phyloP scores from a whole-genome alignment of 2,113 vertebrate genomes.

The Eleginops maclovinus region DNA sequence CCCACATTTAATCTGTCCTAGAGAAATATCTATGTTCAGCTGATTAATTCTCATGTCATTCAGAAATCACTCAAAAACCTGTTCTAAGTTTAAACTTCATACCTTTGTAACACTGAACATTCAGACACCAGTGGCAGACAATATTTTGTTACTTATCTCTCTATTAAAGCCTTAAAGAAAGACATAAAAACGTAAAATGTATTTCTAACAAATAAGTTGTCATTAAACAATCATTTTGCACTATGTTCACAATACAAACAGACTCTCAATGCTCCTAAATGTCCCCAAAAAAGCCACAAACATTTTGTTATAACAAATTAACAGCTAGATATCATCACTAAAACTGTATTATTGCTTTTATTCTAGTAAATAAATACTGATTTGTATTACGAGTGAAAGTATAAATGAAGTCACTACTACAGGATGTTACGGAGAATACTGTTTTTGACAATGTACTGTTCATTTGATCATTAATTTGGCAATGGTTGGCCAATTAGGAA shows the following conservation, averaged over 20 bases:
- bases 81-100: constrained; percentile 6
- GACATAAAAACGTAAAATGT: constrained; percentile 20
- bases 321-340: background rate
- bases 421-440: constrained; percentile 29
- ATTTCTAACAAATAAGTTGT: constrained; percentile 40
- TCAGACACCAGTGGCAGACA: constrained; percentile 18
- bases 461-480: constrained; percentile 22
- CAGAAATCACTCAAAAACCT: constrained; percentile 1
- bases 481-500: constrained; percentile 26
- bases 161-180: constrained; percentile 68
- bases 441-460: constrained; percentile 66
- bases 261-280: constrained; percentile 29
- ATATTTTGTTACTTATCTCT: constrained; percentile 60
- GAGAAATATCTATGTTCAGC: constrained; percentile 10
- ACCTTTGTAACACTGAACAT: background rate
- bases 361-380: constrained; percentile 15
- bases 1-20: constrained; percentile 2
- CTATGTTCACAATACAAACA: constrained; percentile 47
- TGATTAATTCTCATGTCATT: constrained; percentile 1
- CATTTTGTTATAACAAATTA: background rate
- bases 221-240: constrained; percentile 54
- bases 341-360: background rate
- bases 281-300: constrained; percentile 17
- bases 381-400: constrained; percentile 5
- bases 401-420: background rate